Conservation (phyloP, 2,113 vertebrate genomes). For the Loxodonta africana region DNA sequence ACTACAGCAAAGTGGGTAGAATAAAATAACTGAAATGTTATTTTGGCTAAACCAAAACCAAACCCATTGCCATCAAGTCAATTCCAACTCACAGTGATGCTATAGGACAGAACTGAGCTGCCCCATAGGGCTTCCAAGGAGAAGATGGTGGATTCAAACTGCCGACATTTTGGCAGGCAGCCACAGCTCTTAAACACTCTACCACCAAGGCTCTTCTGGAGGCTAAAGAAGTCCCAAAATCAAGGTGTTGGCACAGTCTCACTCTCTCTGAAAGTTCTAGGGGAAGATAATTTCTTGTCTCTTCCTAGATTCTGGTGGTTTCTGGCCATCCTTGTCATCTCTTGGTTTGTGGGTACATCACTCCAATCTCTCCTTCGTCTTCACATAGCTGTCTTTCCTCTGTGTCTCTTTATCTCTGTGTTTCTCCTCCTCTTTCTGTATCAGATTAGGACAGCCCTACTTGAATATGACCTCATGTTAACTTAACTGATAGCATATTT, state of each 20-base stretch:
- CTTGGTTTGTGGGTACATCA: neutral
- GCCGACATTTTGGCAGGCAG: no score
- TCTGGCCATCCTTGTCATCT: neutral
- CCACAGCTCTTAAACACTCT: no score
- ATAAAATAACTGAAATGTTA: neutral
- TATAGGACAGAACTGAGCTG: no score
- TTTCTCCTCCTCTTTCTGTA: neutral
- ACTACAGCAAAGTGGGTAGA: neutral
- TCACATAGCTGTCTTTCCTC: neutral
- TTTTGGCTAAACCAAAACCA: neutral
- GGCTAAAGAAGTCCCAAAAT: neutral
- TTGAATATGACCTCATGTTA: neutral
- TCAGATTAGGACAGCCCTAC: neutral
- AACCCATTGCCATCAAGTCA: neutral
- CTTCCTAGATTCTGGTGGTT: neutral
- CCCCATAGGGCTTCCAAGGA: no score
- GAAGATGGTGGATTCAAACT: no score
- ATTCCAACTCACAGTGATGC: no score
- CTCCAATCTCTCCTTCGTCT: neutral
- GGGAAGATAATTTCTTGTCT: neutral
- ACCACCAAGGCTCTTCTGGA: no score
- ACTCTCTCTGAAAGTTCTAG: neutral
- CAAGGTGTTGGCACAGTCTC: neutral
- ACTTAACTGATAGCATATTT: neutral
- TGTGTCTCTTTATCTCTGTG: neutral